phyloP scores from a whole-genome alignment of 1,140 invertebrate species.

The Nixonia krombeini region DNA sequence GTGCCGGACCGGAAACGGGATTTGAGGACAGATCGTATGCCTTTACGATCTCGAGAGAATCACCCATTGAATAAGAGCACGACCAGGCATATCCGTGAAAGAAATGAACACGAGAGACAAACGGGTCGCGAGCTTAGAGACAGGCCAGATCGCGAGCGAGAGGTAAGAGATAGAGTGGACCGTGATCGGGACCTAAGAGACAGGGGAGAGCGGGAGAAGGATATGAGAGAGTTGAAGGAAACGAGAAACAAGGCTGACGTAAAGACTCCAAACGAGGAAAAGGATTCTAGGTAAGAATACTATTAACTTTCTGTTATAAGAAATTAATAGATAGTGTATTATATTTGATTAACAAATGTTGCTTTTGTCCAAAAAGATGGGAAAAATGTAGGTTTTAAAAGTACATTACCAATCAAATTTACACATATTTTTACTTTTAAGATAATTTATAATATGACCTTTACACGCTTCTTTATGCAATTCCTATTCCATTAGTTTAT shows the following conservation, averaged over 20 bases:
- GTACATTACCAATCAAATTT: no score
- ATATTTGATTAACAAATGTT: no score
- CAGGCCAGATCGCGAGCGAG: conserved; percentile 42
- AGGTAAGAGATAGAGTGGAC: conserved; percentile 39
- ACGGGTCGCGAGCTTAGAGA: conserved; percentile 45
- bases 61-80: conserved; percentile 61
- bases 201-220: conserved; percentile 55
- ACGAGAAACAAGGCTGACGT: conserved; percentile 47
- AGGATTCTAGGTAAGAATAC: conserved; percentile 53
- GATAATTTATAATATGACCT: no score
- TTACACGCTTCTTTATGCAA: no score
- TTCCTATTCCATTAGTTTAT: no score
- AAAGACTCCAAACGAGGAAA: conserved; percentile 54
- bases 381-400: no score
- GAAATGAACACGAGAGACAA: background rate
- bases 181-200: conserved; percentile 50
- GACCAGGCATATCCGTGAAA: conserved; percentile 54
- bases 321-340: no score
- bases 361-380: no score
- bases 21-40: conserved; percentile 57
- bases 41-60: conserved; percentile 65
- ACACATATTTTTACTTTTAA: no score
- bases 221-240: conserved; percentile 58
- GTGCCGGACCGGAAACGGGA: conserved; percentile 58
- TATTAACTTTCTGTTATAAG: no score